phyloP scores from a whole-genome alignment of 2,113 vertebrate genomes.

The Platysteira castanea region DNA sequence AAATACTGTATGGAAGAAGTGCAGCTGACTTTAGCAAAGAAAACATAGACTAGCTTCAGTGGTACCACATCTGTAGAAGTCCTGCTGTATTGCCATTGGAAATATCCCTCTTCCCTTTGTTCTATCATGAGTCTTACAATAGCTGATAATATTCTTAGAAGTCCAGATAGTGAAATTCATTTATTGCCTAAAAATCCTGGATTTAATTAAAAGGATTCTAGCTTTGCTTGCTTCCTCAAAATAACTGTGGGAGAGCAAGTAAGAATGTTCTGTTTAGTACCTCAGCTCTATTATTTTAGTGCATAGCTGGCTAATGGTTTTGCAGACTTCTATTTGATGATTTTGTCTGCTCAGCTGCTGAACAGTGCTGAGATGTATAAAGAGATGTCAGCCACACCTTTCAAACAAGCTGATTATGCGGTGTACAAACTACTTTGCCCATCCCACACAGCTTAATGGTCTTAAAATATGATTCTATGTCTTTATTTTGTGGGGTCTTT shows the following conservation, averaged over 20 bases:
- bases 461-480: not conserved
- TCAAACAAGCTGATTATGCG: not conserved
- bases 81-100: not conserved
- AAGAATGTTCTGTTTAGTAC: not conserved
- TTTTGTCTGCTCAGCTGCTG: not conserved
- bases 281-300: not conserved
- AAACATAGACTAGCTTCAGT: not conserved
- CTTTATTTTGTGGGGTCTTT: not conserved
- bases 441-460: not conserved
- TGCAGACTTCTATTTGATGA: not conserved
- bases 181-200: not conserved
- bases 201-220: not conserved
- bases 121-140: not conserved
- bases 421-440: not conserved
- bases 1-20: not conserved
- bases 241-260: not conserved
- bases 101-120: not conserved
- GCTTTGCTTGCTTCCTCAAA: not conserved
- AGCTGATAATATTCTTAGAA: not conserved
- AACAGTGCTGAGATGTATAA: not conserved
- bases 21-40: not conserved
- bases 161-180: not conserved
- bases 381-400: not conserved
- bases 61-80: not conserved
- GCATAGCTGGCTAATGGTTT: not conserved